Percentiles rank a stretch among this genome's conserved stretches.
phyloP scores from a whole-genome alignment of 2,797 vertebrate genomes.

The Tauraco hartlaubi region DNA sequence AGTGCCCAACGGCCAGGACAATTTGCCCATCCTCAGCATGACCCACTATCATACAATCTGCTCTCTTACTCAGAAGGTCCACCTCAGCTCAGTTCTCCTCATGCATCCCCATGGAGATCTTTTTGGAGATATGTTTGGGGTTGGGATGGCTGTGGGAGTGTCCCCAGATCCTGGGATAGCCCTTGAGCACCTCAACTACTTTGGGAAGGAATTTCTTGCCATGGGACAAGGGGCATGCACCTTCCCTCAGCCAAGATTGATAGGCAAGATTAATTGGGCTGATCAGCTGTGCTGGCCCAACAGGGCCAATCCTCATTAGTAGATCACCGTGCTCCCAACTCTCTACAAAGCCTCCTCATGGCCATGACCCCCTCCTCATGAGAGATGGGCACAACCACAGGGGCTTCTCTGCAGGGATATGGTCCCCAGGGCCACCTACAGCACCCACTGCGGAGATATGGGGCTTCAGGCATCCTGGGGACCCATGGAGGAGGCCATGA shows the following conservation, averaged over 20 bases:
- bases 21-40: neutral
- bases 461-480: neutral
- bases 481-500: neutral
- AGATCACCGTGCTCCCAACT: neutral
- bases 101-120: neutral
- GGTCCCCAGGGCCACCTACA: neutral
- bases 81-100: neutral
- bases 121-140: neutral
- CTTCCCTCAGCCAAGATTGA: neutral
- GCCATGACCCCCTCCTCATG: neutral
- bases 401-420: neutral
- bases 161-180: neutral
- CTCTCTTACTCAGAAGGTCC: neutral
- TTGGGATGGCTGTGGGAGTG: neutral
- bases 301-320: neutral
- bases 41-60: rapidly evolving
- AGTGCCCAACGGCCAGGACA: neutral
- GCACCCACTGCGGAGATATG: neutral
- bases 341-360: neutral
- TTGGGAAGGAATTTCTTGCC: neutral
- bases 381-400: neutral
- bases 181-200: neutral
- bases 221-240: rapidly evolving
- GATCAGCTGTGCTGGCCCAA: neutral
- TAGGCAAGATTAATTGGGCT: neutral